Base-by-base conservation (phyloP, 2,888 invertebrate genomes). In the Folsomia manolachei region DNA sequence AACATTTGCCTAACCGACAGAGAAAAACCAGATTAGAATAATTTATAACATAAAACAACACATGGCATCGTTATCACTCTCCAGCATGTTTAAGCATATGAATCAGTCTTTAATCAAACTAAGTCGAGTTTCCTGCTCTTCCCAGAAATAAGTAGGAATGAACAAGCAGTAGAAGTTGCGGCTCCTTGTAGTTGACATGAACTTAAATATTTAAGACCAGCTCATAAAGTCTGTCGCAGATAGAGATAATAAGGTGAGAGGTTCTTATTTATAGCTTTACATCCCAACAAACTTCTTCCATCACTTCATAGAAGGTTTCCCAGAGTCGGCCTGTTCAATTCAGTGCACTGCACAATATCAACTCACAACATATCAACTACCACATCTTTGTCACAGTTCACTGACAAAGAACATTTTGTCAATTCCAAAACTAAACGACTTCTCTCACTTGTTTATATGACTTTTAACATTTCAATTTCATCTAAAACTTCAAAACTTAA, bases 1-100 rank as follows among this genome's bases (percentile, higher is more conserved):
- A 99, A 99, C 95, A 99, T 98, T 90, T 98, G 95, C 89, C 97
- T 98, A 52, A 91, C 79, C 91, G 84, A 77, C 75, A 79, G 78
- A 79, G 78, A 74, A 77, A 71, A 61, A 75, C 73, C 69, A 70
- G 63, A 71, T 51, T 24, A 66, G 27, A 27, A 66, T 52, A 27
- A 66, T 66, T 66, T 39, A 66, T 27, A 39, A 23, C 65, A 66
- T 51, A 39, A 66, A 7, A 39, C 52, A 66, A 66, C 52, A 52
- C 39, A 51, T 19, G 51, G 51, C 65, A 51, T 66, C 39, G 2
- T 66, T 63, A 63, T 63, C 63, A n/a, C 52, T 19, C 23, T n/a
- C 25, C 2, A 18, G 7, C 7, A 2, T 7, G 25, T 2, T 62
- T 25, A 25, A 25, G 18, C n/a, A 62, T 26, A 62, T 19, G 21